Evolutionary conservation across 2,113 vertebrate genomes (phyloP), one percentile per base, ranked within the genome.

Genomic region (Chionis minor): DNA sequence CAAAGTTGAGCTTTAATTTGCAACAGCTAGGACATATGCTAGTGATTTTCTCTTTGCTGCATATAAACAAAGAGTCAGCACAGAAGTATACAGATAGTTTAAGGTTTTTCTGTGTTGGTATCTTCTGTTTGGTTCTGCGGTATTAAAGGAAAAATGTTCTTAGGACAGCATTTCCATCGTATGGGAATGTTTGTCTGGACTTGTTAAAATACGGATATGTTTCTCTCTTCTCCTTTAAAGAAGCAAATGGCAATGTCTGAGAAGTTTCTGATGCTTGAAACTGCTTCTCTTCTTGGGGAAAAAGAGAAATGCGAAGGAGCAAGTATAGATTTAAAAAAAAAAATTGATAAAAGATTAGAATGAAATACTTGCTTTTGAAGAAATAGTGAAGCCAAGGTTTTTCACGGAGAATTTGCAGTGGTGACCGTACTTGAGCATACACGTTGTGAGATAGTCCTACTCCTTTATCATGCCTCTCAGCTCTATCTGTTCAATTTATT

Each of bases 1-100:
- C 94, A 91, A 94, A 96, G 73, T 94, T 94, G 88, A 96, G 73
- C 66, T 81, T 95, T 97, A 95, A 95, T 95, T 95, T 96, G 79
- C 81, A 93, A 55, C 49, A 86, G 89, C 62, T 82, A 94, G 81
- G 87, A 70, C 92, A 95, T 97, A 54, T 95, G 94, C 94, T 91
- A 96, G 96, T 93, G 94, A 96, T 96, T 96, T 96, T 96, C 92
- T 83, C 75, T 92, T 86, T 56, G 42, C 80, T 93, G 32, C 52
- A 27, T 74, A 88, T 97, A 93, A 97, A 96, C 90, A 95, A 78
- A 96, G 77, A 88, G 67, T 88, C 86, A 80, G 86, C 52, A 51
- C 14, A 73, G 54, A 87, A 88, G 30, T 92, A 62, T 93, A 93
- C 2, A 24, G 84, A 54, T 19, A 75, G 54, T 58, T 92, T 89